Conservation (phyloP, 1,140 invertebrate genomes). For the Diachasma alloeum region DNA sequence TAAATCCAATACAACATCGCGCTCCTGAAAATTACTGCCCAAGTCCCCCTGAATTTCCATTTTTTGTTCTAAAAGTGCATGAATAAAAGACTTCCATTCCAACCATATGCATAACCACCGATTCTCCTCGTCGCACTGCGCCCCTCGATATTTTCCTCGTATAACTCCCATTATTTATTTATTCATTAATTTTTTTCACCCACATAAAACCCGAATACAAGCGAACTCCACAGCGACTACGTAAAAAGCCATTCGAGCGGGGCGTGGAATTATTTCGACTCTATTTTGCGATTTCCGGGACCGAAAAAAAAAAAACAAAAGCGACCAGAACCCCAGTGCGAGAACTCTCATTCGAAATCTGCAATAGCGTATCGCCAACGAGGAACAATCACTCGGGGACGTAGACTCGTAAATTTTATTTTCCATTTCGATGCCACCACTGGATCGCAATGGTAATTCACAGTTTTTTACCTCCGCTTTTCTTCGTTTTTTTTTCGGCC, state of each 20-base stretch:
- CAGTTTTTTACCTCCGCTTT: neutral
- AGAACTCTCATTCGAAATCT: neutral
- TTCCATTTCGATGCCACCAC: slow-evolving; percentile 12
- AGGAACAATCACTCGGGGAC: slow-evolving; percentile 8
- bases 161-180: neutral
- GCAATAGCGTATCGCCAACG: neutral
- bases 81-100: no score
- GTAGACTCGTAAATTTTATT: slow-evolving; percentile 14
- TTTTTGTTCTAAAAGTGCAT: no score
- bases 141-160: no score
- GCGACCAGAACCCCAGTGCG: neutral
- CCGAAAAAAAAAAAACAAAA: neutral
- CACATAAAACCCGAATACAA: neutral
- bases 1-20: no score
- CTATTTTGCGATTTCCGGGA: neutral
- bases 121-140: no score
- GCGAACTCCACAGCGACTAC: neutral
- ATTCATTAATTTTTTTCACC: neutral
- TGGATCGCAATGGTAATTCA: slow-evolving; percentile 13
- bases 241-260: neutral
- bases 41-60: no score
- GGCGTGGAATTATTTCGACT: slow-evolving; percentile 5
- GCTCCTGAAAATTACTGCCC: no score
- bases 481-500: neutral
- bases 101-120: no score